Base-by-base conservation (phyloP, 2,797 vertebrate genomes). In the Hylomyscus alleni region DNA sequence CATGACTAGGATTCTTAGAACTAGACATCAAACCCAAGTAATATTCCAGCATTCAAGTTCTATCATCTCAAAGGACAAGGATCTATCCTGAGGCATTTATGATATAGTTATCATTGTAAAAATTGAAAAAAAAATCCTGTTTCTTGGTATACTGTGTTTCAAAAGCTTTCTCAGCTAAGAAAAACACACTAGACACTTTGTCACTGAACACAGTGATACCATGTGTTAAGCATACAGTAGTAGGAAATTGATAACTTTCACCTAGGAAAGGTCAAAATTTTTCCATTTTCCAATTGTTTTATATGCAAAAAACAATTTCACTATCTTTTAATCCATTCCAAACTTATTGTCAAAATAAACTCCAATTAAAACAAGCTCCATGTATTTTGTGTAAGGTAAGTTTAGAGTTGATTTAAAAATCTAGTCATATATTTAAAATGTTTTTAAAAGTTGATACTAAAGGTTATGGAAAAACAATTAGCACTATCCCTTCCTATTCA, bases 291-390 rank as follows among this genome's bases (percentile, higher is more conserved):
- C 37, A 81, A 82, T 58, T 93, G 26, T 90, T 95, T 91, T 44
- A 88, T 62, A 85, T 77, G 58, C 24, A 95, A 73, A 93, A 81
- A 15, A 91, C 3, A 72, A 72, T 84, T 97, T 87, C 13, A 65
- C 72, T 77, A 47, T 81, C 40, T 97, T 91, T 94, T 84, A 93
- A 89, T 83, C n/a, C 90, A 56, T 83, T 19, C 58, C 83, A 92
- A 95, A 95, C n/a, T 84, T 95, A 89, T 0, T 95, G 22, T 96
- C 62, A 96, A n/a, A 87, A 94, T 96, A 65, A 94, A 91, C 72
- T 89, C 67, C 60, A 91, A 14, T 94, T 95, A 95, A 94, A 96
- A 95, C 22, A 89, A 94, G 73, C 14, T 90, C 40, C 29, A 78
- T 34, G 3, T 81, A 94, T 85, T 96, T 52, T 81, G 65, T 90